These are phyloP conservation scores for Phaenicophaeus curvirostris DNA, from an alignment of 2,797 vertebrate genomes.

Conservation along the genomic window DNA sequence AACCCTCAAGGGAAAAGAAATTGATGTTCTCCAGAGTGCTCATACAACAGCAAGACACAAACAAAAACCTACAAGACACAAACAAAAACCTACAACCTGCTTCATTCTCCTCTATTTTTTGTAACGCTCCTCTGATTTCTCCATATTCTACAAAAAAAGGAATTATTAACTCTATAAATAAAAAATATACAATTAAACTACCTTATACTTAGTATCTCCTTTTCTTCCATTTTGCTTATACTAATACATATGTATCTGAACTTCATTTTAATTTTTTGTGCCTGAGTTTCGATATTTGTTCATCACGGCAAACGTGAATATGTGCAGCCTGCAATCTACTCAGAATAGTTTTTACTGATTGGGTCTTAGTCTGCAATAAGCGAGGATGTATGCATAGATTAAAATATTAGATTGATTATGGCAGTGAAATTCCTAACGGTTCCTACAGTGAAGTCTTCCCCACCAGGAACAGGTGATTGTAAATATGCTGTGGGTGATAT, in stretches of 20 bases:
- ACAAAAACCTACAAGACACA: background rate
- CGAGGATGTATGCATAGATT: background rate
- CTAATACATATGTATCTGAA: fast-evolving
- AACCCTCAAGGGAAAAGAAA: slow-evolving; percentile 5
- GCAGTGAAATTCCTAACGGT: background rate
- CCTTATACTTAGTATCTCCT: background rate
- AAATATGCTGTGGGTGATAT: background rate
- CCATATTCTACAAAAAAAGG: background rate
- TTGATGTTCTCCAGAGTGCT: background rate
- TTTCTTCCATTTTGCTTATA: background rate
- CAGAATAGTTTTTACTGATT: background rate
- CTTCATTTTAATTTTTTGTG: background rate
- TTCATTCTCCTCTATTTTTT: background rate
- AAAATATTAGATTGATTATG: background rate
- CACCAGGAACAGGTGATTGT: background rate
- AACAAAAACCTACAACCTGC: background rate
- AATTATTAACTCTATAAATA: background rate
- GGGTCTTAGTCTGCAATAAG: background rate
- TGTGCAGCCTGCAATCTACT: background rate
- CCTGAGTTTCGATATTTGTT: background rate
- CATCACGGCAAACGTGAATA: background rate
- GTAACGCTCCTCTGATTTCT: background rate
- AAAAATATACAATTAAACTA: background rate
- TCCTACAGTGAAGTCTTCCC: background rate
- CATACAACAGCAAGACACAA: background rate